Base-by-base conservation (phyloP, 2,113 vertebrate species). In the Lichenostomus cassidix region DNA sequence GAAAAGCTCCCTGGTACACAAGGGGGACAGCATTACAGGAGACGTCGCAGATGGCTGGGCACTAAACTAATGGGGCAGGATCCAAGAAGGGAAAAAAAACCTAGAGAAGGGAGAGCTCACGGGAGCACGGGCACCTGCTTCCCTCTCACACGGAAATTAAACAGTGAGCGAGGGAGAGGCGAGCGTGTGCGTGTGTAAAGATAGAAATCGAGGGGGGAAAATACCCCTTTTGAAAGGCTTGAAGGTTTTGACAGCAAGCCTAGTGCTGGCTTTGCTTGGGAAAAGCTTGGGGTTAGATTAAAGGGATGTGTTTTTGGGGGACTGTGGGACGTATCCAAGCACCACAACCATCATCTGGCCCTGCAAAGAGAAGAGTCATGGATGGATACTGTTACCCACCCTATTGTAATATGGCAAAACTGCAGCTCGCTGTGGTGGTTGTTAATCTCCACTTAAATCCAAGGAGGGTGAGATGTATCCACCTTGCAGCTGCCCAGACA, bases 1-100 rank as follows among this genome's bases (percentile, higher is more conserved):
- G 99, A 99, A 99, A 99, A 99, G 98, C 99, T 99, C 98, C 99
- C 98, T 98, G 98, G 98, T 98, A 98, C 98, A 99, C 98, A 99
- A 98, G 99, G 98, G 98, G 98, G 96, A 98, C 98, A 98, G 98
- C 98, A 98, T 99, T 98, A 98, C 98, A 98, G 97, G 98, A 98
- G 98, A 98, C 98, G 99, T 99, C 98, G 99, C 98, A 99, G 98
- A 99, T 99, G 98, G 96, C 99, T 99, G 99, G 98, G 98, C 99
- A 98, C 98, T 98, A 98, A 99, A 98, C 99, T 99, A 99, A 99
- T 99, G 99, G 99, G 98, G 98, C 99, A 98, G 97, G 98, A 98
- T 98, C 97, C 98, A 98, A 98, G 97, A 96, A 98, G 93, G 95
- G 96, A 97, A 97, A 96, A 96, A 98, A 95, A 97, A 87, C 69